Percentiles rank a stretch among this genome's conserved stretches.
These are phyloP conservation scores for Grammomys surdaster DNA, from an alignment of 2,113 vertebrate genomes.

Conservation along the genomic window DNA sequence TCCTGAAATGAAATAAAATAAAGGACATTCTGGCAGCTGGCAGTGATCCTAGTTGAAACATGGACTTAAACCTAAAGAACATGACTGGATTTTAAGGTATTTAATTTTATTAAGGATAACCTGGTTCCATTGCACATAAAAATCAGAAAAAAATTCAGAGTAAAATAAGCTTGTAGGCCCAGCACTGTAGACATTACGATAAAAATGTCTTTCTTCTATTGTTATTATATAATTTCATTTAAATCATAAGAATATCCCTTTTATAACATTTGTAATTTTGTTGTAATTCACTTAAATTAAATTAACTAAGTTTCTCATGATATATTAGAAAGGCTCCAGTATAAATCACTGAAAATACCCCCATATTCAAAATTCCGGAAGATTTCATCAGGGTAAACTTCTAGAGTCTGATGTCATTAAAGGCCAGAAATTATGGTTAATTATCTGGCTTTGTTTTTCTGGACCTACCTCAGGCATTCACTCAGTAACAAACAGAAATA, in stretches of 20 bases:
- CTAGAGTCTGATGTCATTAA: background rate
- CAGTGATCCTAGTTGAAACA: background rate
- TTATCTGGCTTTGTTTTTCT: background rate
- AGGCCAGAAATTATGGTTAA: background rate
- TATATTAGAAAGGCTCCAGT: background rate
- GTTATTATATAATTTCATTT: background rate
- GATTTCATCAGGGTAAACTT: background rate
- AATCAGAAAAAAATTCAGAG: constrained; percentile 36
- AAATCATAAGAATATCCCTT: background rate
- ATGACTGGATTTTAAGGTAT: background rate
- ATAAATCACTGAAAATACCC: background rate
- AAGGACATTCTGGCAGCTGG: too few relatives aligned
- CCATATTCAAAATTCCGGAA: background rate
- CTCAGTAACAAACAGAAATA: background rate
- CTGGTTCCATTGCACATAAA: background rate
- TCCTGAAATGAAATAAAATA: background rate
- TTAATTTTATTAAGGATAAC: constrained; percentile 25
- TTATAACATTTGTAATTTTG: background rate
- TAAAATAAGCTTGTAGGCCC: background rate
- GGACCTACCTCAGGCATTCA: background rate
- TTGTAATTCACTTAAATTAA: background rate
- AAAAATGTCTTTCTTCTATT: background rate
- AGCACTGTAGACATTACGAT: background rate
- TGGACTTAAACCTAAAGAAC: background rate
- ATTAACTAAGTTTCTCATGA: background rate